Percentiles rank a stretch among this genome's conserved stretches.
Conservation (phyloP, 2,888 invertebrate genomes). For the Mythimna ferrago region DNA sequence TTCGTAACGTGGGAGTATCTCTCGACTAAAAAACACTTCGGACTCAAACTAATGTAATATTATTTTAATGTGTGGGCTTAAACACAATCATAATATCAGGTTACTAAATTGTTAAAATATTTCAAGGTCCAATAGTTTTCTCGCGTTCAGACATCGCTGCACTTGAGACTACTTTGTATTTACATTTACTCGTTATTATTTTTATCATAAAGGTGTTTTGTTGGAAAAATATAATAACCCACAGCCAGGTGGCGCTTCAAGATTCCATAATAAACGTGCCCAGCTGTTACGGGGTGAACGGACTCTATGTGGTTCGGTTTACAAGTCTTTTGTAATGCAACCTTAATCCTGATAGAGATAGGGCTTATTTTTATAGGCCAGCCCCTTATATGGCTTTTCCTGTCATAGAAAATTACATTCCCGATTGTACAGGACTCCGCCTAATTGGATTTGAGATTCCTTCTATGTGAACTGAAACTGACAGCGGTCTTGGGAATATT, state of each 20-base stretch:
- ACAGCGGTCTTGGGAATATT: constrained; percentile 42
- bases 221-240: constrained; percentile 34
- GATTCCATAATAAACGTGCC: constrained; percentile 41
- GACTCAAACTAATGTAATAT: constrained; percentile 37
- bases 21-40: constrained; percentile 38
- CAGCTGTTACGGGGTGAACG: constrained; percentile 60
- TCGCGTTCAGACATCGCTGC: constrained; percentile 32
- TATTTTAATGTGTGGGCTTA: constrained; percentile 53
- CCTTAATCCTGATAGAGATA: constrained; percentile 55
- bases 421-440: constrained; percentile 62
- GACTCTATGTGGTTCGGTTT: constrained; percentile 37
- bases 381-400: constrained; percentile 67
- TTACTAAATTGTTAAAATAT: constrained; percentile 51
- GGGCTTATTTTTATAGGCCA: constrained; percentile 53
- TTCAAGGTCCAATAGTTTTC: constrained; percentile 59
- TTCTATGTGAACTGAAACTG: constrained; percentile 49
- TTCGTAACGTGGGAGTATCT: constrained; percentile 59
- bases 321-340: constrained; percentile 48
- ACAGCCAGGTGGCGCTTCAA: constrained; percentile 31
- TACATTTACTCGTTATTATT: constrained; percentile 12
- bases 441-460: constrained; percentile 73
- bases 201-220: constrained; percentile 10
- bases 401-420: constrained; percentile 64
- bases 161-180: constrained; percentile 17
- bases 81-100: constrained; percentile 45